Base-by-base conservation (phyloP, 2,797 vertebrate genomes). In the Lepidocolaptes lacrymiger region DNA sequence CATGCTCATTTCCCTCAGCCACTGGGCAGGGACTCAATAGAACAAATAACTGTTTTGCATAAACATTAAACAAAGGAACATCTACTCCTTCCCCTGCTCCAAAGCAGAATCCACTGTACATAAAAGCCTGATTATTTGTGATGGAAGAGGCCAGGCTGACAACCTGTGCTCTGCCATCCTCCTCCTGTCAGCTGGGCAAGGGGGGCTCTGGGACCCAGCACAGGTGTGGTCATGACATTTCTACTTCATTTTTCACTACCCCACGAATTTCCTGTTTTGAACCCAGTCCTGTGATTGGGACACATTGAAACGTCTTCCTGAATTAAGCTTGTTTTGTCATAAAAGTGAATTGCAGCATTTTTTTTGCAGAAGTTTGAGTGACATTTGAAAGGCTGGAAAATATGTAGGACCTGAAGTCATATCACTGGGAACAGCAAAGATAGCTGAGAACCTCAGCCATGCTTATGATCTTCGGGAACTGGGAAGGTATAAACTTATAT, bases 371-470 rank as follows among this genome's bases (percentile, higher is more conserved):
- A 74, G 21, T 69, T 80, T 78, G 64, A 77, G 36, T 75, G 34
- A 41, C 18, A 7, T 52, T 89, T 0, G 0, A 39, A 67, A 74
- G 61, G 28, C 41, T 81, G 58, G 28, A 55, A 75, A 58, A 48
- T 0, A 51, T 0, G 0, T 5, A 44, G 48, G 32, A 84, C 22
- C 20, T 51, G 54, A 28, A 81, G 30, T 8, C 55, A 9, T 28
- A 14, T 61, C 61, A 27, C 0, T 55, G 66, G 27, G 30, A 69
- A 67, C 20, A 49, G 58, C 61, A 75, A 62, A 72, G 69, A 7
- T 18, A 66, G 36, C 1, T 39, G 67, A 58, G 55, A 66, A 30
- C 24, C 23, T 61, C 74, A 56, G 48, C 52, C 59, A 20, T 24
- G 3, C 14, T 8, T 28, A 19, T 18, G 19, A 23, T 24, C 85